phyloP scores from a whole-genome alignment of 2,113 vertebrate species.

The Crypturellus undulatus region DNA sequence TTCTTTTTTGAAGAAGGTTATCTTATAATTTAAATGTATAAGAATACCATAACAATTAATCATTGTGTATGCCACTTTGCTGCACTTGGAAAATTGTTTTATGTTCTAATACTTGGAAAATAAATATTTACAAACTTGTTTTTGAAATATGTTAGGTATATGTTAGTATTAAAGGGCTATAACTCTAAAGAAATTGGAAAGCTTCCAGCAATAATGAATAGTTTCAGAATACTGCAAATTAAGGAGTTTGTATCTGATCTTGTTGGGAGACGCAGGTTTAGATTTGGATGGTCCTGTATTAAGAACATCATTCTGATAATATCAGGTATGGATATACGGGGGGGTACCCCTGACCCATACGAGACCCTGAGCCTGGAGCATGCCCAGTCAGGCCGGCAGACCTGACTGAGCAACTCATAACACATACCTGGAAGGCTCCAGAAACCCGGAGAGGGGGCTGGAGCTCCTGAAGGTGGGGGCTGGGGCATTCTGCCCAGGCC shows the following conservation, averaged over 20 bases:
- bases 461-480: too few relatives aligned
- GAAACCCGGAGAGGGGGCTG: too few relatives aligned
- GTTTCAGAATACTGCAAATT: neutral
- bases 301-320: too few relatives aligned
- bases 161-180: neutral
- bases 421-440: too few relatives aligned
- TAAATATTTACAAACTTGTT: accelerated
- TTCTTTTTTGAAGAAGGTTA: neutral
- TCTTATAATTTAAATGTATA: neutral
- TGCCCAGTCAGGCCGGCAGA: too few relatives aligned
- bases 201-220: neutral
- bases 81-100: neutral
- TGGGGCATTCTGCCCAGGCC: too few relatives aligned
- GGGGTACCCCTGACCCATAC: too few relatives aligned
- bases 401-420: too few relatives aligned
- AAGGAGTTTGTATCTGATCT: neutral
- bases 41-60: neutral
- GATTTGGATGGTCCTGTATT: too few relatives aligned
- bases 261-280: too few relatives aligned
- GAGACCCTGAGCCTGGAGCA: too few relatives aligned
- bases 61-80: neutral
- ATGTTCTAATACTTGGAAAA: neutral
- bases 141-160: neutral
- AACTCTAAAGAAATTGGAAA: neutral
- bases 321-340: too few relatives aligned